These are phyloP conservation scores for Dendrocopos noguchii DNA, from an alignment of 2,113 vertebrate species.

Conservation along the genomic window DNA sequence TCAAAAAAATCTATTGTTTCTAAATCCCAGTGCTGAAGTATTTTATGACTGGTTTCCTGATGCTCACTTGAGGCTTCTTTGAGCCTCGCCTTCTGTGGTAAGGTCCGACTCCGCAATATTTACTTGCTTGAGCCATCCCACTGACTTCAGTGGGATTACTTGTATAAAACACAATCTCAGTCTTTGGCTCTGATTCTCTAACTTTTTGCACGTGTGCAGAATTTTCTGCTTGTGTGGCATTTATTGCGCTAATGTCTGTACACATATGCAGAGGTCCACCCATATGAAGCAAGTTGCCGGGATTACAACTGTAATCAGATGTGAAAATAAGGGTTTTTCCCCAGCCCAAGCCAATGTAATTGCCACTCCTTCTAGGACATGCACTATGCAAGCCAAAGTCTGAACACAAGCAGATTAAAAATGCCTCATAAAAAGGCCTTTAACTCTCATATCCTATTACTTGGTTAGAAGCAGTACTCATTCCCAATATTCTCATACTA, in stretches of 20 bases:
- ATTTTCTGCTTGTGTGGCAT: slow-evolving; percentile 71
- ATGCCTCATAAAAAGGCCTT: not conserved
- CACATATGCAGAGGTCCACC: slow-evolving; percentile 58
- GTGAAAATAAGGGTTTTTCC: slow-evolving; percentile 63
- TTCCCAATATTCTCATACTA: slow-evolving; percentile 7
- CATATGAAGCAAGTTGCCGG: slow-evolving; percentile 66
- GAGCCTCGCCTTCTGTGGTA: not conserved
- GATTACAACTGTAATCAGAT: slow-evolving; percentile 71
- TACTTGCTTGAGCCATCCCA: slow-evolving; percentile 49
- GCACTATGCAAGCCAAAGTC: slow-evolving; percentile 36
- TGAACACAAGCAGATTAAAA: slow-evolving; percentile 12
- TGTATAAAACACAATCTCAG: slow-evolving; percentile 24
- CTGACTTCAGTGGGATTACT: slow-evolving; percentile 66
- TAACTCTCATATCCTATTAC: not conserved
- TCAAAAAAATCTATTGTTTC: slow-evolving; percentile 50
- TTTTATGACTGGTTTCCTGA: slow-evolving; percentile 57
- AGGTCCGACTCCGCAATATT: slow-evolving; percentile 37
- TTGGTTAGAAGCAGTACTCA: not conserved
- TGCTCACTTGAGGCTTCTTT: slow-evolving; percentile 39
- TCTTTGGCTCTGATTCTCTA: slow-evolving; percentile 52
- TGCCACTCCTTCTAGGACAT: slow-evolving; percentile 58
- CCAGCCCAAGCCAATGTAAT: slow-evolving; percentile 57
- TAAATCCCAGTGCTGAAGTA: slow-evolving; percentile 40
- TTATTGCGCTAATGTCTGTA: slow-evolving; percentile 48
- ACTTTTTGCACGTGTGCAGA: slow-evolving; percentile 61